Evolutionary conservation across 2,797 vertebrate genomes (phyloP).

Genomic region (Sebastes glaucus): DNA sequence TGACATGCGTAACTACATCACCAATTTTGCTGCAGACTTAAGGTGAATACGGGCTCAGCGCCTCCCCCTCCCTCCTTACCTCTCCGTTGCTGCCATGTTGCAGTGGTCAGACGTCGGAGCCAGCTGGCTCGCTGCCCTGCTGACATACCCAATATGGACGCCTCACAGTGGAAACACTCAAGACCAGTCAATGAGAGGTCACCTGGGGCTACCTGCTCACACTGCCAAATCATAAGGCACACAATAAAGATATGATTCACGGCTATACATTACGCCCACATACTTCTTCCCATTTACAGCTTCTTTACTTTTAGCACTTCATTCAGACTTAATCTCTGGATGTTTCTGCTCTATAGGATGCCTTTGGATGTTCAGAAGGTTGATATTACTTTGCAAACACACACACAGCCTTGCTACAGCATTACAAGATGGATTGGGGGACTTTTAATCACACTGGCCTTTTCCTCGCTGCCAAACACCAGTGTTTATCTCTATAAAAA

Average conservation of each 20-base stretch:
- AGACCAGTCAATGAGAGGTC: slow-evolving; percentile 68
- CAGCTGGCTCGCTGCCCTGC: slow-evolving; percentile 69
- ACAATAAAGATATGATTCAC: slow-evolving; percentile 22
- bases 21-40: slow-evolving; percentile 88
- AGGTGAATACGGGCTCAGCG: slow-evolving; percentile 81
- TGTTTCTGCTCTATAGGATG: neutral
- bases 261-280: neutral
- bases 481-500: slow-evolving; percentile 57
- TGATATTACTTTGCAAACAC: slow-evolving; percentile 47
- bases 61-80: slow-evolving; percentile 29
- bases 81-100: slow-evolving; percentile 63
- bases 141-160: slow-evolving; percentile 66
- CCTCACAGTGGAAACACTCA: slow-evolving; percentile 61
- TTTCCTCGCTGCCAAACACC: slow-evolving; percentile 61
- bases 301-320: neutral
- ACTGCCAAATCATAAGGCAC: slow-evolving; percentile 31
- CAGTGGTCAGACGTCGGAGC: slow-evolving; percentile 58
- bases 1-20: slow-evolving; percentile 88
- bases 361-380: slow-evolving; percentile 31
- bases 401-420: slow-evolving; percentile 21
- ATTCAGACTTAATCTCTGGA: slow-evolving; percentile 7
- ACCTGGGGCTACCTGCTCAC: slow-evolving; percentile 50
- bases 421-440: slow-evolving; percentile 51
- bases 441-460: slow-evolving; percentile 63
- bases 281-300: neutral